These are phyloP conservation scores for Linnaemya tessellans DNA, from an alignment of 2,888 invertebrate species.

Conservation along the genomic window DNA sequence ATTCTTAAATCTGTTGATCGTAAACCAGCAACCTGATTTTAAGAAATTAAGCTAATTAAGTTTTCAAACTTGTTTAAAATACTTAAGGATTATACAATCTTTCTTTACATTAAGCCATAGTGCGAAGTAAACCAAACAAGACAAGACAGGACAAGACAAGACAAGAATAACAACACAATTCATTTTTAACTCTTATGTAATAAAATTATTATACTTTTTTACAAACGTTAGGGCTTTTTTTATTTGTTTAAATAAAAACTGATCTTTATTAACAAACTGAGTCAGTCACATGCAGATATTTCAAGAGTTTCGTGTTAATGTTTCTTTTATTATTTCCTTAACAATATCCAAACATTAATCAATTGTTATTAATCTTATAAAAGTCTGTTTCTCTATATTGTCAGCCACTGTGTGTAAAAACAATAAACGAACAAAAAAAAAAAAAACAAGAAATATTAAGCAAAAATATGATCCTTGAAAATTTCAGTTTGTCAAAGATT, in stretches of 20 bases:
- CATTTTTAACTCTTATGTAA: neutral
- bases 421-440: constrained; percentile 15
- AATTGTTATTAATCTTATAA: constrained; percentile 65
- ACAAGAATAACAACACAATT: neutral
- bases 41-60: too few relatives aligned
- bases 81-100: neutral
- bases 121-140: neutral
- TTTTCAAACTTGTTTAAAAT: too few relatives aligned
- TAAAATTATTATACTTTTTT: neutral
- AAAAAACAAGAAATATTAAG: neutral
- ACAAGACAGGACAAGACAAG: neutral
- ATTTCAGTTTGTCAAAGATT: constrained; percentile 45
- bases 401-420: constrained; percentile 58
- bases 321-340: neutral
- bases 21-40: too few relatives aligned
- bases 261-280: constrained; percentile 20
- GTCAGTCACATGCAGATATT: constrained; percentile 10
- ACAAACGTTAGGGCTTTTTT: neutral
- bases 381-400: constrained; percentile 41
- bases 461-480: constrained; percentile 61
- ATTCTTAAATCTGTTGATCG: too few relatives aligned
- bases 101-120: neutral
- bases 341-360: constrained; percentile 55
- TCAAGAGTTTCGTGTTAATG: constrained; percentile 25
- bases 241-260: neutral